Base-by-base conservation (phyloP, 2,797 vertebrate genomes). In the Alectoris magna region DNA sequence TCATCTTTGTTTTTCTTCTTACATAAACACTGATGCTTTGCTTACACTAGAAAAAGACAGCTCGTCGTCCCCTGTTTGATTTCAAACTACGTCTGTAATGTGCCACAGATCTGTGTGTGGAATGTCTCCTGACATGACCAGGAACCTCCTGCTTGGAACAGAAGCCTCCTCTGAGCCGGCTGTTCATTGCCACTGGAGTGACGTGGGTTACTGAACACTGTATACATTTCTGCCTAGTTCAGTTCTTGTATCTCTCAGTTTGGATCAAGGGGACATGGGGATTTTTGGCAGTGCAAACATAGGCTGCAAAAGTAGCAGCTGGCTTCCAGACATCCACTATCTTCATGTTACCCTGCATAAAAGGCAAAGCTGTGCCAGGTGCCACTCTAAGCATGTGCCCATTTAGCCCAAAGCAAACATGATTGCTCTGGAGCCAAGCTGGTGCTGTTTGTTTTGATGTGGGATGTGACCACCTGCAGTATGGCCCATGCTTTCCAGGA, bases 151-250 rank as follows among this genome's bases (percentile, higher is more conserved):
- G 62, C 44, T 4, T 11, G 26, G 59, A 86, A 15, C 34, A 86
- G 76, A 78, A 81, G 44, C 44, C 53, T 84, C 63, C 38, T 92
- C 39, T 95, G 84, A 94, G 59, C 79, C 22, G 39, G 36, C 58
- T 75, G 48, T 14, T 59, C 55, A 49, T 84, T 3, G 0, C 63
- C 71, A 21, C n/a, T 16, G 3, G 58, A 46, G 15, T 22, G n/a
- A 24, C 14, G 13, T 0, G 8, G 38, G 14, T 48, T 46, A 31
- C 72, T 17, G 19, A 84, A 55, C 13, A 1, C 43, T 16, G 34
- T 6, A 14, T 21, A 41, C 5, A 53, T 41, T 72, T 53, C 80
- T 71, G 11, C 66, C 83, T 41, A 4, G 23, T 56, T 78, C n/a
- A 39, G 8, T 38, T 91, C 70, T 73, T 68, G 4, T 68, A 1